Base-by-base conservation (phyloP, 2,113 vertebrate species). In the Rhipidura dahli region DNA sequence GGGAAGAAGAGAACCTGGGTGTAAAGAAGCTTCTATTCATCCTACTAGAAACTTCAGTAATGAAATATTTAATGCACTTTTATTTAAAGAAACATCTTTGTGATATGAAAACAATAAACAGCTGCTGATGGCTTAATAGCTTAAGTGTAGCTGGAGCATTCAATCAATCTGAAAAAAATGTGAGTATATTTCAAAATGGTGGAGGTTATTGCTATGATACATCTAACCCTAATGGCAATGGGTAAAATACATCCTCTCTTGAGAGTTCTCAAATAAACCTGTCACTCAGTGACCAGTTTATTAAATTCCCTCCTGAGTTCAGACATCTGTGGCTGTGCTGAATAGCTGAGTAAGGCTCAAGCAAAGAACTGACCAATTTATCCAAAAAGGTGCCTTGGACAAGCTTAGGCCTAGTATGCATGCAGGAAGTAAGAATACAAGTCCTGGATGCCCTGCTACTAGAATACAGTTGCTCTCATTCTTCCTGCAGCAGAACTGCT, bases 61-160 rank as follows among this genome's bases (percentile, higher is more conserved):
- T 56, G 56, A 92, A 88, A 89, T 79, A 88, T 51, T 83, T 92
- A 93, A 78, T 60, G 20, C 23, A 35, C 11, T 90, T 70, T 42
- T 89, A 80, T 24, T 81, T 89, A 88, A 92, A 86, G 70, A 66
- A 90, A 65, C 9, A 13, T 47, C 19, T 85, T 44, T 83, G 40
- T 72, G 81, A 90, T 89, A 96, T 94, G 47, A 93, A 89, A 93
- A 57, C 83, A 92, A 92, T 95, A 90, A 95, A 96, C 60, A 86
- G 77, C 68, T 81, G 44, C 45, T 89, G 93, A 84, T 94, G 40
- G 80, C 64, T 96, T 86, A 86, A 94, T 90, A 92, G 68, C 54
- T 63, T 57, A 54, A 94, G 39, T 59, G 39, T 71, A 84, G 60
- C 37, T 81, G 78, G 39, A 69, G 26, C 47, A 59, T 60, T 83